phyloP scores from a whole-genome alignment of 2,797 vertebrate species.

The Champsocephalus esox region DNA sequence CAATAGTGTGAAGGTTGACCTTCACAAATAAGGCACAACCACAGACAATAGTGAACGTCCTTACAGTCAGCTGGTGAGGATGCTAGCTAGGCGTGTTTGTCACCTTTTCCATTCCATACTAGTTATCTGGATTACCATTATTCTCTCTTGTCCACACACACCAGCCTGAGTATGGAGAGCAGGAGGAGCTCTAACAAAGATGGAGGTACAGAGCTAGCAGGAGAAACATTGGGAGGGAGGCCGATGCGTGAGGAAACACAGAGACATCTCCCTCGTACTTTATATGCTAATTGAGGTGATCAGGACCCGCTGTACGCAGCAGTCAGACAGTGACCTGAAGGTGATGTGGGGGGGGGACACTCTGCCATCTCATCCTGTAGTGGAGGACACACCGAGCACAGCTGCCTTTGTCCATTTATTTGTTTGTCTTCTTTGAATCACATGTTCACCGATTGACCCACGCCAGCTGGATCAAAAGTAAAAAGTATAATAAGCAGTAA shows the following conservation, averaged over 20 bases:
- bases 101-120: not conserved
- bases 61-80: no score
- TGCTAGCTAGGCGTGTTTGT: not conserved
- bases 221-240: constrained; percentile 40
- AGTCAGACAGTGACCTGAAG: constrained; percentile 61
- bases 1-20: no score
- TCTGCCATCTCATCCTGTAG: constrained; percentile 23
- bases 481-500: not conserved
- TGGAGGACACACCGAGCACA: no score
- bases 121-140: not conserved
- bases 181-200: constrained; percentile 22
- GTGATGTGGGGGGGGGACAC: constrained; percentile 42
- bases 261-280: constrained; percentile 57
- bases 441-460: not conserved
- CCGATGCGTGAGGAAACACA: constrained; percentile 49
- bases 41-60: no score
- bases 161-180: not conserved
- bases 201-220: constrained; percentile 9
- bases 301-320: constrained; percentile 59
- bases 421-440: not conserved
- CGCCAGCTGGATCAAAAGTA: constrained; percentile 9
- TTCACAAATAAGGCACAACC: no score
- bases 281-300: constrained; percentile 68
- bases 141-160: not conserved
- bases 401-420: not conserved